These are phyloP conservation scores for Sorex araneus DNA, from an alignment of 2,113 vertebrate species.

Conservation along the genomic window DNA sequence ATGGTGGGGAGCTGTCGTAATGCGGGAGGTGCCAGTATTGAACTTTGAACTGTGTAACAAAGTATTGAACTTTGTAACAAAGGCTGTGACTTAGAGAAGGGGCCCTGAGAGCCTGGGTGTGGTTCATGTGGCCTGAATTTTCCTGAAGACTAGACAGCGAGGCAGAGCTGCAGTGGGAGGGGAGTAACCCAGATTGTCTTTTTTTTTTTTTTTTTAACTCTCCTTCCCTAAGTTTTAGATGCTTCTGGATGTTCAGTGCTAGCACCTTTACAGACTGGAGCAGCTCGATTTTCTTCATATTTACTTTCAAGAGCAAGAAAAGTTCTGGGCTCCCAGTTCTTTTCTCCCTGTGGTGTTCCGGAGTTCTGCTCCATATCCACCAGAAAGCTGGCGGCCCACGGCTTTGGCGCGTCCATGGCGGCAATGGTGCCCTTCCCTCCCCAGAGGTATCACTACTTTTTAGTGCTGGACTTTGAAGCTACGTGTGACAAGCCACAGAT, in stretches of 20 bases:
- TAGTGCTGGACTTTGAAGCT: conserved; percentile 94
- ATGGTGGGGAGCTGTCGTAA: conserved; percentile 71
- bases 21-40: conserved; percentile 58
- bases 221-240: conserved; percentile 90
- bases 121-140: conserved; percentile 58
- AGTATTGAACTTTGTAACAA: conserved; percentile 60
- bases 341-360: conserved; percentile 87
- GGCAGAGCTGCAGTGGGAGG: conserved; percentile 69
- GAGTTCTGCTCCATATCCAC: conserved; percentile 89
- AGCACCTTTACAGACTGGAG: conserved; percentile 90
- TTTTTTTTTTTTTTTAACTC: conserved; percentile 79
- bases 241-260: conserved; percentile 92
- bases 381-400: conserved; percentile 93
- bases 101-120: conserved; percentile 44
- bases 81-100: conserved; percentile 64
- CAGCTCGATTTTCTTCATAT: conserved; percentile 88
- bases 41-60: too few species aligned
- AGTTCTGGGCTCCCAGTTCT: conserved; percentile 85
- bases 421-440: conserved; percentile 93
- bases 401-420: conserved; percentile 92
- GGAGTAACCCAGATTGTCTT: conserved; percentile 84
- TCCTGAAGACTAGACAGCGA: conserved; percentile 59
- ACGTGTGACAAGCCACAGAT: conserved; percentile 93
- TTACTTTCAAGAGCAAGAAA: conserved; percentile 89
- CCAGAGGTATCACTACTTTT: conserved; percentile 94